A percentile compares a stretch with the other conserved stretches of the same genome.
These are phyloP conservation scores for Danio tinwini DNA, from an alignment of 2,797 vertebrate genomes.

Conservation along the genomic window DNA sequence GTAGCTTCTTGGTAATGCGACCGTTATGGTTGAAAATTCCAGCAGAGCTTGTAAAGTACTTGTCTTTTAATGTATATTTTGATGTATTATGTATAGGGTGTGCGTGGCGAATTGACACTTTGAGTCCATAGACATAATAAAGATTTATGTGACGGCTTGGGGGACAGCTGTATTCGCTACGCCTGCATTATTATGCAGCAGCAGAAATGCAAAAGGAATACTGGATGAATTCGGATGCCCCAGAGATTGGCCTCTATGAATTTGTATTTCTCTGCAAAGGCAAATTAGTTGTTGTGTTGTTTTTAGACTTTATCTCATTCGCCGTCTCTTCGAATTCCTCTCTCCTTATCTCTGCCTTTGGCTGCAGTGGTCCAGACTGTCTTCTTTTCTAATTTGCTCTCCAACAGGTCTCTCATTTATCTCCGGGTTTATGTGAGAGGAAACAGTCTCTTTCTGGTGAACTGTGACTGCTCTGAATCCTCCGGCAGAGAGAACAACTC, in stretches of 20 bases:
- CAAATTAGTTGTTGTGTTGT: conserved; percentile 55
- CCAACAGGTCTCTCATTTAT: conserved; percentile 50
- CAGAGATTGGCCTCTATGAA: conserved; percentile 47
- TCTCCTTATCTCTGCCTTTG: neutral
- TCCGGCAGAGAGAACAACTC: conserved; percentile 36
- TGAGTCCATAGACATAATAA: conserved; percentile 60
- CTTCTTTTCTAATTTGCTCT: conserved; percentile 39
- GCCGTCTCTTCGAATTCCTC: neutral
- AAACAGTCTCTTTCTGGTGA: conserved; percentile 37
- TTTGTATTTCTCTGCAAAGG: conserved; percentile 39
- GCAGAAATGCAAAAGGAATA: conserved; percentile 54
- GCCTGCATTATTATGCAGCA: conserved; percentile 63
- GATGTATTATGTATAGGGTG: conserved; percentile 58
- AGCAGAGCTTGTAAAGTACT: conserved; percentile 24
- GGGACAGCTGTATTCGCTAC: conserved; percentile 60
- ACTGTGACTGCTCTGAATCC: conserved; percentile 38
- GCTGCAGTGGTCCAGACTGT: neutral
- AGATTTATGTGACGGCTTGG: conserved; percentile 65
- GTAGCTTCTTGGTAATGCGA: neutral
- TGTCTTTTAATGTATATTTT: conserved; percentile 52
- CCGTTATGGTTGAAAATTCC: conserved; percentile 6
- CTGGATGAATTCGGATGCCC: conserved; percentile 50
- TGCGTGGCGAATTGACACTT: conserved; percentile 52
- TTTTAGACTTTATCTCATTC: conserved; percentile 29
- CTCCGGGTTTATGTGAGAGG: conserved; percentile 37